Percentiles rank a stretch among this genome's conserved stretches.
phyloP scores from a whole-genome alignment of 2,797 vertebrate genomes.

The Chaetodon trifasciatus region DNA sequence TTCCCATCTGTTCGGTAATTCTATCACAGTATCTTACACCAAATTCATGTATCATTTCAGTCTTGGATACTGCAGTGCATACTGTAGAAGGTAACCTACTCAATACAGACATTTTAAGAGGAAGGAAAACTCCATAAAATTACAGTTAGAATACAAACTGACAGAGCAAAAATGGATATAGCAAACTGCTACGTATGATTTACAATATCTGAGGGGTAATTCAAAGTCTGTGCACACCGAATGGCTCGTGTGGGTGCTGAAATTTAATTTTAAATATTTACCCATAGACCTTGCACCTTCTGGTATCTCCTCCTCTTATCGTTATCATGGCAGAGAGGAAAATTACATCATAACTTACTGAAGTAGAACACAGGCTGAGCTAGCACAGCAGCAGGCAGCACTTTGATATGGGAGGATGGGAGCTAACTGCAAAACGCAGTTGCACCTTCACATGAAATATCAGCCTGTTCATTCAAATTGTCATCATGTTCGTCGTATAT shows the following conservation, averaged over 20 bases:
- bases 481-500: slow-evolving; percentile 19
- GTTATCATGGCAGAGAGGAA: slow-evolving; percentile 58
- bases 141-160: slow-evolving; percentile 8
- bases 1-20: slow-evolving; percentile 25
- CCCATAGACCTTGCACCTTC: slow-evolving; percentile 31
- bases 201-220: slow-evolving; percentile 36
- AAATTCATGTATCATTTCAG: slow-evolving; percentile 13
- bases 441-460: slow-evolving; percentile 54
- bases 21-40: slow-evolving; percentile 13
- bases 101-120: neutral
- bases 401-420: slow-evolving; percentile 49
- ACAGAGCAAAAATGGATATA: neutral
- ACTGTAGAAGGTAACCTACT: neutral
- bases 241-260: slow-evolving; percentile 10
- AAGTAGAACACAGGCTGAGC: slow-evolving; percentile 66
- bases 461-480: slow-evolving; percentile 47
- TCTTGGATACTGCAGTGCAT: neutral
- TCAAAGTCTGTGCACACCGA: slow-evolving; percentile 5
- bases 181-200: slow-evolving; percentile 1
- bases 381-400: slow-evolving; percentile 41
- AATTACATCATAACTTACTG: slow-evolving; percentile 77
- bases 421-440: slow-evolving; percentile 34
- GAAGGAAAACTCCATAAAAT: neutral
- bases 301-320: slow-evolving; percentile 49
- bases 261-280: slow-evolving; percentile 65